These are phyloP conservation scores for Micronycteris hirsuta DNA, from an alignment of 2,113 vertebrate species.

Conservation along the genomic window DNA sequence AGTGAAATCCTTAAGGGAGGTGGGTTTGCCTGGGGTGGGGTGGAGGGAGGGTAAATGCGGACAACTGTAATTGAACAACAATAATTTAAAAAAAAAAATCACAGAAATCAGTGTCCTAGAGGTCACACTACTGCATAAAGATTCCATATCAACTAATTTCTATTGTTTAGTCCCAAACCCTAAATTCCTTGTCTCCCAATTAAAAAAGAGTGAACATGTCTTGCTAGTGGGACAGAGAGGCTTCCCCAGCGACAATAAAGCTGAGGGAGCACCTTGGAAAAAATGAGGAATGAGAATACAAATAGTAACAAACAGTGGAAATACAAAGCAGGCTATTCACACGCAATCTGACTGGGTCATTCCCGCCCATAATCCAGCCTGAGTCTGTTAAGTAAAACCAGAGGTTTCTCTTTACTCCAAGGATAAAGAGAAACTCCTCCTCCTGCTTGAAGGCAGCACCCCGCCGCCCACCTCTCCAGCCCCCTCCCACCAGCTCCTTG, in stretches of 20 bases:
- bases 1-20: too few relatives aligned
- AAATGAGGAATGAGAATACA: background rate
- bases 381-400: background rate
- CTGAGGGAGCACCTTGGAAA: background rate
- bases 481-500: background rate
- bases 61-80: too few relatives aligned
- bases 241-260: background rate
- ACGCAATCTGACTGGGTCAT: background rate
- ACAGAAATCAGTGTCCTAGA: background rate
- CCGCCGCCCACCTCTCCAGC: background rate
- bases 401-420: background rate
- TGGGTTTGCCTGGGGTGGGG: too few relatives aligned
- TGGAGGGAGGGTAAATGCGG: too few relatives aligned
- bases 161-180: background rate
- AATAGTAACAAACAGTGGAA: background rate
- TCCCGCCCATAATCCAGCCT: background rate
- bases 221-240: background rate
- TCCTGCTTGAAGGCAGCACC: background rate
- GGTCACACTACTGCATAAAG: background rate
- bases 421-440: slow-evolving; percentile 10
- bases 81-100: background rate
- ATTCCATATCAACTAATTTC: background rate
- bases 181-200: background rate
- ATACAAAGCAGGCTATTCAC: slow-evolving; percentile 22
- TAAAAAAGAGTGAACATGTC: background rate